Percentiles rank a stretch among this genome's conserved stretches.
Evolutionary conservation across 1,140 invertebrate species (phyloP).

Genomic region (Sycobia sp.): DNA sequence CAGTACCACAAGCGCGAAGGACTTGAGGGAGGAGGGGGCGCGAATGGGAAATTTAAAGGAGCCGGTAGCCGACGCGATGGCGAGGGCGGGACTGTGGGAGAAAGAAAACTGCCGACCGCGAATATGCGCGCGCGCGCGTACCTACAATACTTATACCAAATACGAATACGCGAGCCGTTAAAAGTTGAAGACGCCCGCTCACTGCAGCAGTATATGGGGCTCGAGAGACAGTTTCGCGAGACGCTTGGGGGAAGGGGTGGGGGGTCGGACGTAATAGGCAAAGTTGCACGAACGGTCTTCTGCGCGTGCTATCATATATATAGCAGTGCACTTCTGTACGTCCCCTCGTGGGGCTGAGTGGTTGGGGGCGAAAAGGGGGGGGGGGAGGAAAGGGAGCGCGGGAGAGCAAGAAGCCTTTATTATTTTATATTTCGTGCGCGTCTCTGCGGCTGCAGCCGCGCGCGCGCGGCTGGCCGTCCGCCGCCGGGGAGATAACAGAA

Average conservation of each 20-base stretch:
- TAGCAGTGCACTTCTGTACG: too few relatives aligned
- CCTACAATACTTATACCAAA: too few relatives aligned
- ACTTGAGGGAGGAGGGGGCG: conserved; percentile 16
- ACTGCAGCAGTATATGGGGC: too few relatives aligned
- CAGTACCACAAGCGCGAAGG: too few relatives aligned
- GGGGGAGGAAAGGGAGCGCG: too few relatives aligned
- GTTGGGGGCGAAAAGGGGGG: neutral
- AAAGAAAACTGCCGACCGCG: too few relatives aligned
- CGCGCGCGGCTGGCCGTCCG: too few relatives aligned
- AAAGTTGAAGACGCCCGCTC: neutral
- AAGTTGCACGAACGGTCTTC: conserved; percentile 44
- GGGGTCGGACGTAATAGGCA: conserved; percentile 53
- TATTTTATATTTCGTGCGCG: conserved; percentile 58
- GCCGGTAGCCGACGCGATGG: neutral
- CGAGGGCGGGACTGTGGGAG: too few relatives aligned
- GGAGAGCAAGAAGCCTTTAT: too few relatives aligned
- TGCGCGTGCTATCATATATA: too few relatives aligned
- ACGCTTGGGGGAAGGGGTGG: conserved; percentile 25
- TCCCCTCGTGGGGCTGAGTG: too few relatives aligned
- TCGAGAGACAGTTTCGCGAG: conserved; percentile 12
- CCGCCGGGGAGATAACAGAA: conserved; percentile 55
- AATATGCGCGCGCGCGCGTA: too few relatives aligned
- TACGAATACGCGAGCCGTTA: conserved; percentile 22
- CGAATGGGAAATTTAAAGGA: neutral
- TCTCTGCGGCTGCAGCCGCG: conserved; percentile 37